A percentile compares a stretch with the other conserved stretches of the same genome.
phyloP scores from a whole-genome alignment of 2,797 vertebrate species.

The Dicrostonyx torquatus region DNA sequence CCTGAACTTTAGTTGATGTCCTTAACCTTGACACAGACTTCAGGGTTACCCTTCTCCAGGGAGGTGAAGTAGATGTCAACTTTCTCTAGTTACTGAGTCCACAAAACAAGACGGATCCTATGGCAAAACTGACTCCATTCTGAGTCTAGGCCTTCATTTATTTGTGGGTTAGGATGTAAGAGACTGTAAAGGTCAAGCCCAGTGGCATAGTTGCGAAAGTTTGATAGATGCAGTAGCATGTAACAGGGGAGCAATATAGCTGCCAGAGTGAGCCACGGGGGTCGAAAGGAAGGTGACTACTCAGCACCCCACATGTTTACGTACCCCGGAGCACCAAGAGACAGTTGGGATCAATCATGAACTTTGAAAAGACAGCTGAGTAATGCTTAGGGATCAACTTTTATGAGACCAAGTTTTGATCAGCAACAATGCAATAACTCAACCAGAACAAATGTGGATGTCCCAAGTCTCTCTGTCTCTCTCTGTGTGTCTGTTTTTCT shows the following conservation, averaged over 20 bases:
- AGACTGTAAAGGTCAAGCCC: background rate
- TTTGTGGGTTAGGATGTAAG: background rate
- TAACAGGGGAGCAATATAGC: background rate
- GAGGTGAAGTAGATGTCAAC: background rate
- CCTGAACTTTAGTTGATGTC: background rate
- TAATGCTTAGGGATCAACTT: background rate
- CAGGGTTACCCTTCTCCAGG: background rate
- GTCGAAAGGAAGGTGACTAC: background rate
- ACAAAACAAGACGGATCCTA: background rate
- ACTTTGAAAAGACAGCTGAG: background rate
- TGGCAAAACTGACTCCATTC: constrained; percentile 15
- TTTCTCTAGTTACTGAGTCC: background rate
- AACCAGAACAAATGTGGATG: background rate
- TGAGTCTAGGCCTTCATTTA: constrained; percentile 6
- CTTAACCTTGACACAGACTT: background rate
- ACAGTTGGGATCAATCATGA: constrained; percentile 15
- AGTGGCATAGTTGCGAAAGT: background rate
- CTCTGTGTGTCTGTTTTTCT: too few relatives aligned
- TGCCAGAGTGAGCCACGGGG: background rate
- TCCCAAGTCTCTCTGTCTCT: too few relatives aligned
- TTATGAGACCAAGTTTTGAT: background rate
- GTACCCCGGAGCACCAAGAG: background rate
- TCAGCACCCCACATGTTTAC: background rate
- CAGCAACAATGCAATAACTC: constrained; percentile 19
- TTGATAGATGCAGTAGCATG: background rate